Conservation (phyloP, 2,113 vertebrate species). For the Atractosteus spatula region DNA sequence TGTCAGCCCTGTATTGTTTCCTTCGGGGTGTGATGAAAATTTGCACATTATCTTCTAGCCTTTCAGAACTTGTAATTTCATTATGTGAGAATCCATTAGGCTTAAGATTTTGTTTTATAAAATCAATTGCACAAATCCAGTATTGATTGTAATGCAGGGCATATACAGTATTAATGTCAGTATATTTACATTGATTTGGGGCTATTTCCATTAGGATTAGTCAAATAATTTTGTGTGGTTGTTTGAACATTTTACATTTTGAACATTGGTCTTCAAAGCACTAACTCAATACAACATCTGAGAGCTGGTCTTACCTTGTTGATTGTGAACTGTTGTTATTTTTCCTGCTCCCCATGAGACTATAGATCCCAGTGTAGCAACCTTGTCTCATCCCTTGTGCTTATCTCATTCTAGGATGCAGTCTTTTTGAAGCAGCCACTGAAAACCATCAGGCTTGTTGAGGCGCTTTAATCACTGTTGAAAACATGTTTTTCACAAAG, state of each 20-base stretch:
- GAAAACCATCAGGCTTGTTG: no score
- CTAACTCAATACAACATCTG: background rate
- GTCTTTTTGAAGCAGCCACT: background rate
- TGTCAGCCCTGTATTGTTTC: no score
- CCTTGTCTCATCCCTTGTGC: background rate
- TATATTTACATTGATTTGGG: background rate
- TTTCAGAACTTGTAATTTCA: conserved; percentile 8
- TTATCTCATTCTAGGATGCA: background rate
- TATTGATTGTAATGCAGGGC: conserved; percentile 3
- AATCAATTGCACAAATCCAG: background rate
- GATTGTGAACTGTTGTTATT: background rate
- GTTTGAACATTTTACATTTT: no score
- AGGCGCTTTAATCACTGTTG: no score
- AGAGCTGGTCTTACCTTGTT: background rate
- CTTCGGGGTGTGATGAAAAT: background rate
- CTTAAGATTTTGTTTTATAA: background rate
- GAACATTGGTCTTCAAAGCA: no score
- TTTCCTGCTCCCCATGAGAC: background rate
- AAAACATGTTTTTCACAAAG: no score
- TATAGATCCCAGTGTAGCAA: background rate
- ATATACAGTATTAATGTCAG: background rate
- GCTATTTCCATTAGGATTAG: background rate
- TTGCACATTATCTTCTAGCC: conserved; percentile 1
- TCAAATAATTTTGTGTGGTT: background rate
- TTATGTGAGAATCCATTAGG: conserved; percentile 19